phyloP scores from a whole-genome alignment of 2,113 vertebrate species.

The Bagarius yarrelli region DNA sequence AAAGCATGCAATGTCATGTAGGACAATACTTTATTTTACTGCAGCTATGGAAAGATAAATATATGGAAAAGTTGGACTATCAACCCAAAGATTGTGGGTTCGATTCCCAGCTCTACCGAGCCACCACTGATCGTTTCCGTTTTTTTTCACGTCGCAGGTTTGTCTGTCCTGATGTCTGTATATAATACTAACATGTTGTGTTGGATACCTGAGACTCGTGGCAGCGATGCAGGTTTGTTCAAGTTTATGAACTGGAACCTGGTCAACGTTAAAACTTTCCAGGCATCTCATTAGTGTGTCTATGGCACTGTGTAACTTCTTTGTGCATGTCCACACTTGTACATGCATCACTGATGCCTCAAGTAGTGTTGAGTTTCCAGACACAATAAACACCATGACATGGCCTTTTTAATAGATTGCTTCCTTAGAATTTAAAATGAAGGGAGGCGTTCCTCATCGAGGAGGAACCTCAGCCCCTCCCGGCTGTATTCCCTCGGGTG shows the following conservation, averaged over 20 bases:
- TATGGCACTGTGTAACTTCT: conserved; percentile 11
- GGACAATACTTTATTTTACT: too few relatives aligned
- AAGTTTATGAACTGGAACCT: conserved; percentile 28
- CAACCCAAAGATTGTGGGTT: too few relatives aligned
- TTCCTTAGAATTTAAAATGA: conserved; percentile 44
- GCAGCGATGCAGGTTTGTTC: neutral
- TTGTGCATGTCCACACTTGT: conserved; percentile 39
- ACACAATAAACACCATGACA: conserved; percentile 38
- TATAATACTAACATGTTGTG: neutral
- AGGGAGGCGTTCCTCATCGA: conserved; percentile 22
- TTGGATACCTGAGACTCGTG: conserved; percentile 11
- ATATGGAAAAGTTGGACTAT: too few relatives aligned
- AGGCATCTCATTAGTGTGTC: conserved; percentile 4
- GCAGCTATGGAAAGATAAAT: too few relatives aligned
- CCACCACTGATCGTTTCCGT: too few relatives aligned
- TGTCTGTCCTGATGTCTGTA: neutral
- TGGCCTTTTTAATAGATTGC: conserved; percentile 43
- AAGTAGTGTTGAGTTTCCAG: conserved; percentile 47
- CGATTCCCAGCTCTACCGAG: too few relatives aligned
- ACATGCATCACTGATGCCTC: conserved; percentile 33
- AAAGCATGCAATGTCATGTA: neutral
- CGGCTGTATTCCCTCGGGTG: conserved; percentile 29
- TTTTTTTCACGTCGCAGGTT: neutral
- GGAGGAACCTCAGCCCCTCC: conserved; percentile 31
- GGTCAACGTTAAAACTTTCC: conserved; percentile 3